Evolutionary conservation across 2,113 vertebrate genomes (phyloP), one percentile per base, ranked within the genome.

Genomic region (Atlantisia rogersi): DNA sequence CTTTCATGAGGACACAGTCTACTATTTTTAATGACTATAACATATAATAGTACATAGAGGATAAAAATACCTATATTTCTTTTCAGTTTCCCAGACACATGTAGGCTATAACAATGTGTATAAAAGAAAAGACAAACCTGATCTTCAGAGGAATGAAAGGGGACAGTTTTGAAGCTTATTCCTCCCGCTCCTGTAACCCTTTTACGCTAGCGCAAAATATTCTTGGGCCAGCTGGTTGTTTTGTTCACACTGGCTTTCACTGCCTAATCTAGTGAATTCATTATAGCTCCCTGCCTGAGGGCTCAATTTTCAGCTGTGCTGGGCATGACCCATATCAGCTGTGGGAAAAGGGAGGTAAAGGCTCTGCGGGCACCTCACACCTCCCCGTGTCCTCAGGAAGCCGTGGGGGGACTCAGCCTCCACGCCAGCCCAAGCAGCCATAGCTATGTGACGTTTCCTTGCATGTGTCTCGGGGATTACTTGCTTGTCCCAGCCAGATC

Each of bases 201-300:
- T 89, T 93, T 75, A 76, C 5, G 2, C 16, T 24, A 79, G 63
- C 6, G 3, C 0, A 1, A 93, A 87, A 89, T 79, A 91, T 90
- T 94, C 70, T 94, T 86, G 77, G 87, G 55, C 84, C 88, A 96
- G 92, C 91, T 94, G 84, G 83, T 92, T 96, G 92, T 90, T 96
- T 94, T 96, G 80, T 91, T 95, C 96, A 79, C 80, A 55, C 28
- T 91, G 90, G 83, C 73, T 94, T 96, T 93, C 95, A 88, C 78
- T 93, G 88, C 80, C 95, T 96, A 84, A 91, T 93, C 95, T 86
- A 82, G 67, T 87, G 94, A 96, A 96, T 96, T 89, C 94, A 93
- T 96, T 94, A 93, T n/a, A 93, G 94, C 48, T 96, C 82, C 48
- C 77, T 9, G 94, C 95, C 94, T 68, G 80, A 65, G 95, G 96